Base-by-base conservation (phyloP, 2,888 invertebrate genomes). In the Conistra vaccinii region DNA sequence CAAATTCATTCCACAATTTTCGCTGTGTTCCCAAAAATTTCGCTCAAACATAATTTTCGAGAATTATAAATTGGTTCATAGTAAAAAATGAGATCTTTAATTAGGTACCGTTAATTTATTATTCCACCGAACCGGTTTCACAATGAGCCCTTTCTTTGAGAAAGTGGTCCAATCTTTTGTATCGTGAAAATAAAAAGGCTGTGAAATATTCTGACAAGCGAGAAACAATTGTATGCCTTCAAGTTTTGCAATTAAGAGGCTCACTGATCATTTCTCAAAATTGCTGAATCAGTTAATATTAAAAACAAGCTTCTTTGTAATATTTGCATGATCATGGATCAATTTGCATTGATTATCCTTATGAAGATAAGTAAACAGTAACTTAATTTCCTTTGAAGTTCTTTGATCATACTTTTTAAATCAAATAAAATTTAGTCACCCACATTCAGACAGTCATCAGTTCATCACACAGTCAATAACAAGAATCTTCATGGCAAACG, bases 101-200 rank as follows among this genome's bases (percentile, higher is more conserved):
- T 91, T 90, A 90, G 87, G 87, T 87, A 86, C 89, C 89, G 89
- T 91, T 91, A 91, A 90, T 90, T 84, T 90, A 82, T 90, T 86
- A 88, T 86, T 90, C 87, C 87, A 67, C 76, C 69, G 86, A 90
- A 91, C 91, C 81, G 89, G 91, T 91, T 91, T 71, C 84, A 88
- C 89, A 88, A 88, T 88, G 77, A 83, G 88, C 89, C 86, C 89
- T 86, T 85, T 86, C 85, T 84, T 76, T 77, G 81, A 85, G 91
- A 91, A 91, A 91, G 91, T 91, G 87, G 91, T 88, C 81, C 90
- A 85, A 80, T 85, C 89, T 89, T 91, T 91, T 91, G 91, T 91
- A 87, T 84, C 86, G 85, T 60, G 86, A 81, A 85, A 89, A 89
- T 90, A 91, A 91, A 89, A 89, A 89, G 83, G 81, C 87, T 87